These are phyloP conservation scores for Bombycilla garrulus DNA, from an alignment of 2,113 vertebrate genomes.

Conservation along the genomic window DNA sequence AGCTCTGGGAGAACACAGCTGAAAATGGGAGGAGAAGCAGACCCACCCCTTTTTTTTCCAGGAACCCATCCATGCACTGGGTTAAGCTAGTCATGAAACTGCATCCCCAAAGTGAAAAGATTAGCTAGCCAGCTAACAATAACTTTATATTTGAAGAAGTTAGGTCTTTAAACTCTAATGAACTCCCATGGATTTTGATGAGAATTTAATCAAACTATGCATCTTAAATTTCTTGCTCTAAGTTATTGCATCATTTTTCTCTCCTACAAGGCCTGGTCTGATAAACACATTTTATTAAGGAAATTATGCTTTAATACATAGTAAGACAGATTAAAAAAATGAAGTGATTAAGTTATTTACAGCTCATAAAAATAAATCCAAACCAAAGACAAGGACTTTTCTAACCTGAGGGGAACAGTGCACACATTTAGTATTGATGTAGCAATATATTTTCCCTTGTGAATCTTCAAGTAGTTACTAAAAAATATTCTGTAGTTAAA, in stretches of 20 bases:
- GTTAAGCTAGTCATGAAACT: not conserved
- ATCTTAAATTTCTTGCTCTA: not conserved
- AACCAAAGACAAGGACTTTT: not conserved
- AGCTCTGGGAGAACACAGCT: not conserved
- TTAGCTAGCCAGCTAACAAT: not conserved
- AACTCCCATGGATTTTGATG: constrained; percentile 20
- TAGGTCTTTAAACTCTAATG: not conserved
- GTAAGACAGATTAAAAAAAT: not conserved
- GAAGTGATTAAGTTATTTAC: not conserved
- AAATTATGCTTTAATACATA: not conserved
- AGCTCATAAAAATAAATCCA: not conserved
- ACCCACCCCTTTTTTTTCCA: not conserved
- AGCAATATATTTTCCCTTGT: not conserved
- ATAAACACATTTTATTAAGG: not conserved
- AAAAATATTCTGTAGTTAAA: not conserved
- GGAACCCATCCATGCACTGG: not conserved
- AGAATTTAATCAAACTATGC: constrained; percentile 30
- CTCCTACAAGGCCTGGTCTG: not conserved
- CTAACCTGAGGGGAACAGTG: not conserved
- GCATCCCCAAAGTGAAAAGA: not conserved
- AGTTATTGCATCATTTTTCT: constrained; percentile 15
- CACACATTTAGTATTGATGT: not conserved
- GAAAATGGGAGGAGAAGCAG: not conserved
- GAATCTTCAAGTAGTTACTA: not conserved
- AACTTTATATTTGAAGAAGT: not conserved